Evolutionary conservation across 2,888 invertebrate species (phyloP), one percentile per base, ranked within the genome.

Genomic region (Drosophila vallismaia): DNA sequence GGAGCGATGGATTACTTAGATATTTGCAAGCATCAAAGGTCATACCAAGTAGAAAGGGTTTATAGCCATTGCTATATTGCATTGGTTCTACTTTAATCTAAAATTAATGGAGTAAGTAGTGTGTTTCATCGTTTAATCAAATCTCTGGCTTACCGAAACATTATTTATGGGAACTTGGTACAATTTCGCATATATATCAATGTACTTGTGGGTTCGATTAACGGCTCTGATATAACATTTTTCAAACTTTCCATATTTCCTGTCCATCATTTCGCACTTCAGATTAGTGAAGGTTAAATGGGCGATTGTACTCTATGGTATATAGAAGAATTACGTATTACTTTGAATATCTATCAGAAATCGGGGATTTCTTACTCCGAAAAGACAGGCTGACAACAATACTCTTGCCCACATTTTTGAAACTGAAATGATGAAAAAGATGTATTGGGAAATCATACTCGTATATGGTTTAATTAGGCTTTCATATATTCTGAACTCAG

Each of bases 121-220:
- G 19, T 19, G 19, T 19, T 19, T 19, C 2, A 29, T 38, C 5
- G 8, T 12, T 6, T 0, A 19, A 12, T 2, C 9, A 9, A 9
- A 0, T 2, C 5, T 14, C 0, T 0, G 28, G 29, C 56, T 36
- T 5, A 56, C 67, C 42, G 51, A 10, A 1, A 56, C 1, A 12
- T 68, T 68, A 8, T 36, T 2, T 1, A 69, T 1, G 2, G 69
- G 71, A 6, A 71, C 0, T n/a, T 10, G 5, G 6, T 9, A 7
- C 2, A 69, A 0, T 9, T 19, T 50, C 0, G 14, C 2, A n/a
- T 66, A 12, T 1, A 74, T 4, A 6, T 52, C 50, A 4, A 74
- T 38, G 28, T 74, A 74, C 28, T 74, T 74, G 51, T 74, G 70
- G 0, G 57, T 69, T 4, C 74, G 62, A 58, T 75, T 75, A 4